phyloP scores from a whole-genome alignment of 2,888 invertebrate genomes.

The Harpalus rubripes region DNA sequence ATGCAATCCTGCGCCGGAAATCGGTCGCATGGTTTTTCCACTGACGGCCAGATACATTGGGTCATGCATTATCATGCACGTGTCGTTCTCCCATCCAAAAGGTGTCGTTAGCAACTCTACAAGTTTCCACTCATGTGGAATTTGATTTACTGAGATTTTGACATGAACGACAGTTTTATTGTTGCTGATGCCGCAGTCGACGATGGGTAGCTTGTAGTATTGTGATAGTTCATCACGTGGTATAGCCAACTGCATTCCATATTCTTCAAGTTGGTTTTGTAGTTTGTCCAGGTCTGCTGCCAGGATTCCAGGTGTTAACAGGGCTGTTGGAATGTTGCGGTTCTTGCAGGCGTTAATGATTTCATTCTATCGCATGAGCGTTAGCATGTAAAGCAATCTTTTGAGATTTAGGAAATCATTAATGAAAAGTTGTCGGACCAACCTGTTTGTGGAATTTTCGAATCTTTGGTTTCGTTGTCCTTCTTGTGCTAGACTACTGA shows the following conservation, averaged over 20 bases:
- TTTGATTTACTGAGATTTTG: conserved; percentile 42
- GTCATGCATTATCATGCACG: too few relatives aligned
- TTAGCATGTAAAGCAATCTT: background rate
- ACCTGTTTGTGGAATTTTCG: too few relatives aligned
- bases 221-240: background rate
- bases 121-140: too few relatives aligned
- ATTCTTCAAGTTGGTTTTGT: background rate
- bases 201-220: too few relatives aligned
- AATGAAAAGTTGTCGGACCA: background rate
- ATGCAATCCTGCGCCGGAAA: too few relatives aligned
- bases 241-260: conserved; percentile 20
- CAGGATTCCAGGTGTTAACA: too few relatives aligned
- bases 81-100: too few relatives aligned
- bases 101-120: too few relatives aligned
- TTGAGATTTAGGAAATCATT: background rate
- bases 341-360: background rate
- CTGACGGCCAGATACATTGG: too few relatives aligned
- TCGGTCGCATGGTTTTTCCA: too few relatives aligned
- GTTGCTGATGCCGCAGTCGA: conserved; percentile 19
- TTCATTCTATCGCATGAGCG: background rate
- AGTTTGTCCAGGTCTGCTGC: too few relatives aligned
- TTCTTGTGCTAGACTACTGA: background rate
- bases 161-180: conserved; percentile 7
- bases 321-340: background rate
- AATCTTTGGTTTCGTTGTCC: too few relatives aligned